phyloP scores from a whole-genome alignment of 2,113 vertebrate species.

The Hiodon tergisus region DNA sequence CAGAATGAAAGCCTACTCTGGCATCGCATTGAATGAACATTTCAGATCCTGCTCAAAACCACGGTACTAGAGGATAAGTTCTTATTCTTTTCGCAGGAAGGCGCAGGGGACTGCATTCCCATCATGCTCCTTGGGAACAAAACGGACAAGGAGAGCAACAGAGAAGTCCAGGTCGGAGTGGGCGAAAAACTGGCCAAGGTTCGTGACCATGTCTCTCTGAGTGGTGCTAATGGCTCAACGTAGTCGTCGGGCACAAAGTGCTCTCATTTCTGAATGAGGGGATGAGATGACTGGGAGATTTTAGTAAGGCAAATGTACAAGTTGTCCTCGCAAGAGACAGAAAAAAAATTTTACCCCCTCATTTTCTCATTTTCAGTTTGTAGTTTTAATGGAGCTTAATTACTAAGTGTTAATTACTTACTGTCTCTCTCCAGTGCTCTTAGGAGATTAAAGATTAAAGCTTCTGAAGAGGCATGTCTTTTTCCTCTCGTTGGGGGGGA shows the following conservation, averaged over 20 bases:
- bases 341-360: background rate
- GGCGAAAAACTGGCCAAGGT: slow-evolving; percentile 81
- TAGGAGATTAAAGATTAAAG: too few relatives aligned
- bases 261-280: background rate
- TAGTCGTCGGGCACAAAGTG: too few relatives aligned
- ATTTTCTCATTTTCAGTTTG: slow-evolving; percentile 1
- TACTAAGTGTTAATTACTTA: too few relatives aligned
- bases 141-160: slow-evolving; percentile 72
- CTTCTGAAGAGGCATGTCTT: too few relatives aligned
- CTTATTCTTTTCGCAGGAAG: slow-evolving; percentile 60
- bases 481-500: too few relatives aligned
- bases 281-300: background rate
- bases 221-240: background rate
- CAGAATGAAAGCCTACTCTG: too few relatives aligned
- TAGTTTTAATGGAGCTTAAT: slow-evolving; percentile 10
- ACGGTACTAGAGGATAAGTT: background rate
- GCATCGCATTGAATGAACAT: too few relatives aligned
- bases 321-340: background rate
- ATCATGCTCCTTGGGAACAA: slow-evolving; percentile 86
- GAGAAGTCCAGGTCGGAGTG: slow-evolving; percentile 69
- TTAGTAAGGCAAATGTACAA: background rate
- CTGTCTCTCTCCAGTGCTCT: background rate
- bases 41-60: too few relatives aligned
- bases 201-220: slow-evolving; percentile 6
- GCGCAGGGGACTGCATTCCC: slow-evolving; percentile 67